phyloP scores from a whole-genome alignment of 2,113 vertebrate species.

The Dolichallabes microphthalmus region DNA sequence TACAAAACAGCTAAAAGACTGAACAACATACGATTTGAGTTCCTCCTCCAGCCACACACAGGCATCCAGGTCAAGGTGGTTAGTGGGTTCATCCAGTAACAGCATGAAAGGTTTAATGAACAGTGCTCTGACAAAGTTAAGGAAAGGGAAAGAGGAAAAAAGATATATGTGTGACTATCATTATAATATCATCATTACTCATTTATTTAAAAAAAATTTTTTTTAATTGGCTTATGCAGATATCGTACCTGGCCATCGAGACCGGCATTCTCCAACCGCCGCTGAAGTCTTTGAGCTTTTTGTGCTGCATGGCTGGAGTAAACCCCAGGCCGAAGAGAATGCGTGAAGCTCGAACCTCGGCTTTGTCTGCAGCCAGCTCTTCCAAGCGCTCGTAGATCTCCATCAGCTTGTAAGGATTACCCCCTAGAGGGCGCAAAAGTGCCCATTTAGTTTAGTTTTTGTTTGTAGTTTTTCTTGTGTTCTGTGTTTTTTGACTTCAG shows the following conservation, averaged over 20 bases:
- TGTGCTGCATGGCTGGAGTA: slow-evolving; percentile 86
- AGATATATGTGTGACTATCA: background rate
- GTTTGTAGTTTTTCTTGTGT: too few relatives aligned
- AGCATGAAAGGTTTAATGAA: slow-evolving; percentile 99
- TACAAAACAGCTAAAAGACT: background rate
- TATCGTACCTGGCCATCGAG: slow-evolving; percentile 88
- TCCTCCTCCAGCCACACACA: slow-evolving; percentile 98
- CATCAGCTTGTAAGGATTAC: too few relatives aligned
- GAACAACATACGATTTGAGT: slow-evolving; percentile 83
- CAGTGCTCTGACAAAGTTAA: slow-evolving; percentile 76
- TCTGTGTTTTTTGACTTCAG: too few relatives aligned
- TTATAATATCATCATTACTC: too few relatives aligned
- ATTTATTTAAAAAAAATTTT: background rate
- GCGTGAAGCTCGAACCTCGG: slow-evolving; percentile 86
- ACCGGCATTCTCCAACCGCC: slow-evolving; percentile 98
- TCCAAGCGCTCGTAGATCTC: slow-evolving; percentile 95
- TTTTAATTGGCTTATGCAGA: background rate
- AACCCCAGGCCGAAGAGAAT: slow-evolving; percentile 95
- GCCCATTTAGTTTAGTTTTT: too few relatives aligned
- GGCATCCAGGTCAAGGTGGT: slow-evolving; percentile 95
- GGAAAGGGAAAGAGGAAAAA: background rate
- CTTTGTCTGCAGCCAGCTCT: slow-evolving; percentile 95
- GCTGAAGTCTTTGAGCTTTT: slow-evolving; percentile 95
- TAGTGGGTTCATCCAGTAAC: slow-evolving; percentile 93
- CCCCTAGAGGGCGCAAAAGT: too few relatives aligned